Conservation (phyloP, 2,113 vertebrate genomes). For the Percopsis transmontana region DNA sequence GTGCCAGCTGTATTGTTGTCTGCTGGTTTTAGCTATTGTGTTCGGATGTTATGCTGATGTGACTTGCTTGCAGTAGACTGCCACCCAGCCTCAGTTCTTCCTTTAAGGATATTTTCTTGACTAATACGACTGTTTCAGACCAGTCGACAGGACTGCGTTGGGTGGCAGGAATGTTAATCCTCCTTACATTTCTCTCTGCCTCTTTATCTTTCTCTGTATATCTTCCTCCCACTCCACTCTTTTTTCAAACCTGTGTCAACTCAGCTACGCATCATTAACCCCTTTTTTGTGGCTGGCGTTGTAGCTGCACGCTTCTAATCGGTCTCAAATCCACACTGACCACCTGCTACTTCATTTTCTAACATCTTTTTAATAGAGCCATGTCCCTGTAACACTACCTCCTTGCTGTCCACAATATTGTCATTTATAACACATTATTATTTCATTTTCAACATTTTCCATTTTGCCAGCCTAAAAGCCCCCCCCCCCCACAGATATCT, state of each 20-base stretch:
- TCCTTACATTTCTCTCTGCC: constrained; percentile 2
- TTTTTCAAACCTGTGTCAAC: constrained; percentile 45
- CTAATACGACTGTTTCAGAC: neutral
- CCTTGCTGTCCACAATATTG: no score
- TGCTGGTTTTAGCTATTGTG: neutral
- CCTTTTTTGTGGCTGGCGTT: constrained; percentile 46
- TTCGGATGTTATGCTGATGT: neutral
- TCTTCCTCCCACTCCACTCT: constrained; percentile 5
- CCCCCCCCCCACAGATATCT: neutral
- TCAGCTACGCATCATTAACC: constrained; percentile 59
- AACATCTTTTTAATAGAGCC: no score
- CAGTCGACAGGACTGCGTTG: neutral
- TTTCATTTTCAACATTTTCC: constrained; percentile 9
- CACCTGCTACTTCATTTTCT: constrained; percentile 23
- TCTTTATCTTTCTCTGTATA: constrained; percentile 5
- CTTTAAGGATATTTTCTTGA: neutral
- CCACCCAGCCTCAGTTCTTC: neutral
- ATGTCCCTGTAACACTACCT: neutral
- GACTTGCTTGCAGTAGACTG: neutral
- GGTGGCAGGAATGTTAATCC: neutral
- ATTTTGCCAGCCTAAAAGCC: neutral
- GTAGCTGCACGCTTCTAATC: constrained; percentile 50
- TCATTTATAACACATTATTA: no score
- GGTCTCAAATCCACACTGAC: constrained; percentile 38
- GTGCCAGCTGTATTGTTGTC: neutral